phyloP scores from a whole-genome alignment of 2,113 vertebrate genomes.

The Myanophis thanlyinensis region DNA sequence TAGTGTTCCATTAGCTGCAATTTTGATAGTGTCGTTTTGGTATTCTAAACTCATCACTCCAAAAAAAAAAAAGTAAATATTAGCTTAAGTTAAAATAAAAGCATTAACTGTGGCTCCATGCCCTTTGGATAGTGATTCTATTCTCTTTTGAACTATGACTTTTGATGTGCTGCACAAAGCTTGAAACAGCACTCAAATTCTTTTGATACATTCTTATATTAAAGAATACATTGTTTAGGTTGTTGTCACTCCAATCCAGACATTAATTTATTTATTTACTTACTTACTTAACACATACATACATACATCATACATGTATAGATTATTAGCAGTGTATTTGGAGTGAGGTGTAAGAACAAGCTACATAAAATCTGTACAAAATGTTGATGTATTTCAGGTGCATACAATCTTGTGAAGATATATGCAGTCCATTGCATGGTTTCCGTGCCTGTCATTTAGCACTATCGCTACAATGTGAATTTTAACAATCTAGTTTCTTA shows the following conservation, averaged over 20 bases:
- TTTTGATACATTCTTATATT: not conserved
- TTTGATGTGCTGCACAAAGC: not conserved
- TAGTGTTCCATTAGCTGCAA: not conserved
- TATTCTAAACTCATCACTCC: not conserved
- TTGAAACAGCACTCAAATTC: not conserved
- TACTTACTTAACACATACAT: no score
- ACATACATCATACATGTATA: not conserved
- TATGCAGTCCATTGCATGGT: not conserved
- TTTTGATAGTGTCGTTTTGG: not conserved
- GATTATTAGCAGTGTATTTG: not conserved
- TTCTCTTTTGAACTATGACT: not conserved
- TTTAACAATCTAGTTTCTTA: not conserved
- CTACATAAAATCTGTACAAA: not conserved
- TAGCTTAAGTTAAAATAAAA: not conserved
- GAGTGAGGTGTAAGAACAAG: not conserved
- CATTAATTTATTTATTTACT: not conserved
- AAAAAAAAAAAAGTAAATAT: not conserved
- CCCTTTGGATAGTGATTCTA: not conserved
- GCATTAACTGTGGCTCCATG: not conserved
- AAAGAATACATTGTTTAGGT: not conserved
- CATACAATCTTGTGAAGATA: not conserved
- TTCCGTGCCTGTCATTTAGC: not conserved
- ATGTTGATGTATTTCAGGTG: not conserved
- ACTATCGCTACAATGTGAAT: not conserved
- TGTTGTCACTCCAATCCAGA: not conserved